Base-by-base conservation (phyloP, 2,888 invertebrate genomes). In the Drosophila niveifrons region DNA sequence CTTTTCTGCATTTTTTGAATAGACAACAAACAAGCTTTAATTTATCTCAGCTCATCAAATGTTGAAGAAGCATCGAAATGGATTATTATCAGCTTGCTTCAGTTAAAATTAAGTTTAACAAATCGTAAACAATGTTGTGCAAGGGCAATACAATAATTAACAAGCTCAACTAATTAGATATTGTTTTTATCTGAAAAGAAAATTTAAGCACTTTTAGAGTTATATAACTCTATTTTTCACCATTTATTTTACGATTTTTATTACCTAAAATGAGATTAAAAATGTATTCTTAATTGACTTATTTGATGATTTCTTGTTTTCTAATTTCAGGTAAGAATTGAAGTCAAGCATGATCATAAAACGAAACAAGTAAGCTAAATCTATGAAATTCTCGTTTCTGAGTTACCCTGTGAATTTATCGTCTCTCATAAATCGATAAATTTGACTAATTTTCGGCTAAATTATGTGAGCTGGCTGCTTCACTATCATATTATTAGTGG, bases 261-360 rank as follows among this genome's bases (percentile, higher is more conserved):
- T 1, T 46, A 15, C 7, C 15, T 1, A 13, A 29, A 67, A 18
- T 46, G n/a, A 6, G 8, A 56, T 11, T 43, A 64, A 2, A 17
- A 61, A 50, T 75, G 28, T 34, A 3, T 34, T 46, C 10, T 23
- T 52, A 52, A 69, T 59, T 13, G 18, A 52, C 17, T 58, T 44
- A 47, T 55, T 23, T 44, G 9, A 46, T 61, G 47, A 70, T 58
- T 67, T 75, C 51, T 72, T 36, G 46, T 67, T 63, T 66, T 82
- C n/a, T 80, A 52, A 64, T 84, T 84, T 59, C 86, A 84, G 84
- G 84, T 84, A 86, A 88, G 86, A 13, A 48, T 46, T 34, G 2
- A 28, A 48, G 44, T 18, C 31, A 28, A 53, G 8, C 47, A 17
- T 48, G 28, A 3, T 18, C 36, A 43, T 65, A 39, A 62, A 66